Base-by-base conservation (phyloP, 2,888 invertebrate species). In the Sisyra terminalis region DNA sequence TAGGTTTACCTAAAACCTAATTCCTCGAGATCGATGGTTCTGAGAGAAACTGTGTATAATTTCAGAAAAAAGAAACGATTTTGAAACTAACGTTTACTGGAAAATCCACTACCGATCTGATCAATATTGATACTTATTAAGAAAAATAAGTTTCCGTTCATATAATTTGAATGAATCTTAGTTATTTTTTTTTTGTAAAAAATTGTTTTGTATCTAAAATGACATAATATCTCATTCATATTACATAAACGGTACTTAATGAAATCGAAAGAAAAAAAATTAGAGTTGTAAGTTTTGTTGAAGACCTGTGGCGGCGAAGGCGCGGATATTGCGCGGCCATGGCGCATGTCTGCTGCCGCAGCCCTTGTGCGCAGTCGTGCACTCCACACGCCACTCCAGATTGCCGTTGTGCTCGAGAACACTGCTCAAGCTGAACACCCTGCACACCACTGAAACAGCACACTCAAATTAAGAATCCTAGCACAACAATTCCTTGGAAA, bases 231-330 rank as follows among this genome's bases (percentile, higher is more conserved):
- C 9, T 4, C 15, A 35, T 3, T 13, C 14, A 35, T 11, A 35
- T 34, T 34, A 34, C 8, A 15, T 35, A 13, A 15, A 15, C 35
- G 16, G 9, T n/a, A 13, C n/a, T 13, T 13, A 35, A 11, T 35
- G 14, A 2, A 35, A 35, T 7, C 13, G 6, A 35, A 35, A 35
- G 9, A 35, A 13, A 9, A 15, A 15, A 37, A 37, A 37, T 18
- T 9, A 18, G 16, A 10, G 11, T 15, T 11, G 11, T 18, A 18
- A 15, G 11, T 37, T 37, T 37, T 15, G 16, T 37, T 57, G 55
- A 58, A 59, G 58, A 62, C 63, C 63, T 61, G 63, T 63, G 61
- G 57, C 61, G 61, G 55, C 61, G 63, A 55, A 64, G 57, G 57
- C 63, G 60, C 60, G 63, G 62, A 40, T 58, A 58, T 55, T 61